These are phyloP conservation scores for Stegastes partitus DNA, from an alignment of 2,113 vertebrate species.

Conservation along the genomic window DNA sequence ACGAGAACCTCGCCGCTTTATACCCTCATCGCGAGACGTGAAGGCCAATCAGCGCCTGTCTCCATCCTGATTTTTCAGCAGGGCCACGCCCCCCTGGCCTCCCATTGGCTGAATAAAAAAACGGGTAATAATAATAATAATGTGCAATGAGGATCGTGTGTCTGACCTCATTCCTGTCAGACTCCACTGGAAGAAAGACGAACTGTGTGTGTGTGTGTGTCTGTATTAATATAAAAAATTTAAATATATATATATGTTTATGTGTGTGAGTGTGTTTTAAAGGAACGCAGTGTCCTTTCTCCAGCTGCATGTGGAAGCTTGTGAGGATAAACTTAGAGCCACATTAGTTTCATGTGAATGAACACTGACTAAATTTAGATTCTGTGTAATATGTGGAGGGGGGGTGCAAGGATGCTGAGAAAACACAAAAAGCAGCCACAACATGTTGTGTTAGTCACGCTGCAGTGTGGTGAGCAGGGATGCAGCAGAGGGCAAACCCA, in stretches of 20 bases:
- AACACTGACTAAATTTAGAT: conserved; percentile 67
- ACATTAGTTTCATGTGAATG: conserved; percentile 69
- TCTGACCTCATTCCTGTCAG: conserved; percentile 98
- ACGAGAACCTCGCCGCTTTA: conserved; percentile 87
- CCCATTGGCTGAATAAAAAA: conserved; percentile 90
- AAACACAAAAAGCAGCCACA: conserved; percentile 61
- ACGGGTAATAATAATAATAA: conserved; percentile 94
- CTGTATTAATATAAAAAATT: conserved; percentile 24
- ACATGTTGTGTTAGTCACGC: conserved; percentile 55
- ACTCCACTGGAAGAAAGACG: conserved; percentile 86
- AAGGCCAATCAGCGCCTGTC: conserved; percentile 91
- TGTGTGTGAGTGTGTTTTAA: conserved; percentile 62
- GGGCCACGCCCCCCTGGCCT: conserved; percentile 82
- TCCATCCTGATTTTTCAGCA: conserved; percentile 87
- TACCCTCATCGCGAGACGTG: conserved; percentile 85
- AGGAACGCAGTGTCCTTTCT: conserved; percentile 73
- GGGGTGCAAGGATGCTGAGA: conserved; percentile 48
- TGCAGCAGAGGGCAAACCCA: conserved; percentile 23
- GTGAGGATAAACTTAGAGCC: conserved; percentile 63
- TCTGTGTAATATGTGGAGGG: conserved; percentile 14
- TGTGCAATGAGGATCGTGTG: conserved; percentile 96
- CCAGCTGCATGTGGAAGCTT: conserved; percentile 35
- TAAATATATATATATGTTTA: conserved; percentile 23
- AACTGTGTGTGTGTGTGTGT: conserved; percentile 76
- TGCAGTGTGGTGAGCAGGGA: conserved; percentile 34